phyloP scores from a whole-genome alignment of 2,888 invertebrate species.

The Macropis europaea region DNA sequence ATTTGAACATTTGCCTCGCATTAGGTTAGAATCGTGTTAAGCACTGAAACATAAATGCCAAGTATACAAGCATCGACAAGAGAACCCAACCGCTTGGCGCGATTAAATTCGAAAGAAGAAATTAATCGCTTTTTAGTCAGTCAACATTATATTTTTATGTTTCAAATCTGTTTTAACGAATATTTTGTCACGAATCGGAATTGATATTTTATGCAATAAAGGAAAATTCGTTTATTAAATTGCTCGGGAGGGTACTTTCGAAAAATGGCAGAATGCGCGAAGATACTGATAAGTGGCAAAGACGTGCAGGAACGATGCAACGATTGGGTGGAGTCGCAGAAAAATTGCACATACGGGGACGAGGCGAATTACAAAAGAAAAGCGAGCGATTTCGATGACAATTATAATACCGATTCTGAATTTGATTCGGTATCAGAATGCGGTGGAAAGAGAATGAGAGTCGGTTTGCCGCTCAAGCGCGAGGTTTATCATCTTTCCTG shows the following conservation, averaged over 20 bases:
- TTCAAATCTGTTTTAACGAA: not conserved
- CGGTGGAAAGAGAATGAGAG: constrained; percentile 70
- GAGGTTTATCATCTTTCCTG: constrained; percentile 81
- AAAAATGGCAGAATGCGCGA: constrained; percentile 26
- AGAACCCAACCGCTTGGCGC: too few species aligned
- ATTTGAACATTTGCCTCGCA: not conserved
- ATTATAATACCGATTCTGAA: constrained; percentile 74
- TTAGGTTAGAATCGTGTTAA: constrained; percentile 20
- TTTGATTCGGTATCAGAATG: constrained; percentile 77
- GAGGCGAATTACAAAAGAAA: constrained; percentile 52
- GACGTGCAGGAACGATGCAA: constrained; percentile 72
- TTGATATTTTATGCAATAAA: not conserved
- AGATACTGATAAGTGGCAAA: constrained; percentile 61
- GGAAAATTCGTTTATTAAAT: not conserved
- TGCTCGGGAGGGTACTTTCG: not conserved
- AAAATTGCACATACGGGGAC: constrained; percentile 43
- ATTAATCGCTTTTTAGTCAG: not conserved
- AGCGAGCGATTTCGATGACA: constrained; percentile 68
- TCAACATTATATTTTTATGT: not conserved
- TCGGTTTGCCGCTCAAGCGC: constrained; percentile 69
- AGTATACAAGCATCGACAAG: constrained; percentile 3
- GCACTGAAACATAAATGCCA: constrained; percentile 3
- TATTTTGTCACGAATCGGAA: not conserved
- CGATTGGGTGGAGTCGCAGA: constrained; percentile 71
- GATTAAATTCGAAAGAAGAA: not conserved